phyloP scores from a whole-genome alignment of 2,113 vertebrate species.

The Gobiocypris rarus region DNA sequence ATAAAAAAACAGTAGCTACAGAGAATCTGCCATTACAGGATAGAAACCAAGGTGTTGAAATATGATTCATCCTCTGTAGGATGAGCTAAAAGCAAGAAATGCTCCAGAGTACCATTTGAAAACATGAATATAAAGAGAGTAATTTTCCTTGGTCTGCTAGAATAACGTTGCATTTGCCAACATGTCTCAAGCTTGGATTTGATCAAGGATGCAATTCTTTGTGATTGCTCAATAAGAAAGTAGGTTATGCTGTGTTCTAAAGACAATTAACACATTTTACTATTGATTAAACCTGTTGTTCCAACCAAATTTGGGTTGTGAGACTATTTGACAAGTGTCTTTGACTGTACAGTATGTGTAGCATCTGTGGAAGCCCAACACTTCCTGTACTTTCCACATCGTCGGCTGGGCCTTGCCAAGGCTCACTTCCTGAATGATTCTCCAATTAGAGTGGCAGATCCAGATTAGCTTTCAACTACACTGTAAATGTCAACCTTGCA shows the following conservation, averaged over 20 bases:
- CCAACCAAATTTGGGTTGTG: neutral
- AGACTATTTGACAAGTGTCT: neutral
- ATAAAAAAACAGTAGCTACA: neutral
- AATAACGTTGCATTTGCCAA: neutral
- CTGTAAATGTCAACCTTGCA: slow-evolving; percentile 50
- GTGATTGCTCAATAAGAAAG: neutral
- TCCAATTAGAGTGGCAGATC: slow-evolving; percentile 55
- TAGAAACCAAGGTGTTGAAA: neutral
- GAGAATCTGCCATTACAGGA: neutral
- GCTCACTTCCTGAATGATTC: slow-evolving; percentile 51
- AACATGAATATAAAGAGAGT: neutral
- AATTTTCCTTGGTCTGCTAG: neutral
- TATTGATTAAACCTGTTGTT: neutral
- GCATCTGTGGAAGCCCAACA: slow-evolving; percentile 23
- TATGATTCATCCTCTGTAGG: slow-evolving; percentile 29
- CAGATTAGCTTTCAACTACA: slow-evolving; percentile 54
- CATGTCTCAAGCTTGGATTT: neutral
- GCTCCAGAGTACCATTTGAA: neutral
- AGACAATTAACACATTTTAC: neutral
- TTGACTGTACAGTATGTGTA: slow-evolving; percentile 36
- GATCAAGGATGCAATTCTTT: slow-evolving; percentile 20
- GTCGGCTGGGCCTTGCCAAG: slow-evolving; percentile 22
- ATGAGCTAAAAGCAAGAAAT: neutral
- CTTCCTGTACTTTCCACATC: neutral
- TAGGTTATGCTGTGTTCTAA: neutral